Base-by-base conservation (phyloP, 2,888 invertebrate species). In the Sepioteuthis lessoniana region DNA sequence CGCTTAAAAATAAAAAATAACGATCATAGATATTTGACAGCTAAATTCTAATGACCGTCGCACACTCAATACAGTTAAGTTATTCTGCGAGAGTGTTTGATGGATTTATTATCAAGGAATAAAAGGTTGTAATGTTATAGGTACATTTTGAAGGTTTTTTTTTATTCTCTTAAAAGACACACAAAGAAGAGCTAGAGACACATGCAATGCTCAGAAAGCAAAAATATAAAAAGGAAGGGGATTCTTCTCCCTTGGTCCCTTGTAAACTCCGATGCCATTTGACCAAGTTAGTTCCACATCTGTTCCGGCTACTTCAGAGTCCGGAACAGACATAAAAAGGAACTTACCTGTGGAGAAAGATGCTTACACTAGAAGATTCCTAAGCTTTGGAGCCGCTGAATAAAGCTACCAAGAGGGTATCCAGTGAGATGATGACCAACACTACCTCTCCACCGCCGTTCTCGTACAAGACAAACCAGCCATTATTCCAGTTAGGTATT, bases 401-500 rank as follows among this genome's bases (percentile, higher is more conserved):
- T 42, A 28, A n/a, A n/a, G 47, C 31, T 92, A 42, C n/a, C 42
- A 47, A 92, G 42, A 92, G 47, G 92, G 92, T 92, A 92, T 92
- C 92, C 92, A 92, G 47, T 47, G n/a, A 92, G 42, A n/a, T 31
- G 46, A 92, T 46, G 47, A 31, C 92, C 47, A 31, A 42, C 47
- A 31, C 92, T 92, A 92, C 92, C 47, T 92, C 13, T n/a, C 47
- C 35, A 92, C 92, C 42, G 46, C 92, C 42, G 92, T n/a, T 92
- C 46, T 92, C 92, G 47, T 21, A 92, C 92, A 92, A 92, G 92
- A 92, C 46, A 92, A 92, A 92, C 92, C 92, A 92, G 92, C 92
- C 92, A 92, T 92, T 92, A 92, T 92, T 92, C 47, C 92, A 92
- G 92, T 92, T 92, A 46, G 46, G 46, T 46, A 92, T 37, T 19